Conservation (phyloP, 2,797 vertebrate species). For the Tragopan temminckii region DNA sequence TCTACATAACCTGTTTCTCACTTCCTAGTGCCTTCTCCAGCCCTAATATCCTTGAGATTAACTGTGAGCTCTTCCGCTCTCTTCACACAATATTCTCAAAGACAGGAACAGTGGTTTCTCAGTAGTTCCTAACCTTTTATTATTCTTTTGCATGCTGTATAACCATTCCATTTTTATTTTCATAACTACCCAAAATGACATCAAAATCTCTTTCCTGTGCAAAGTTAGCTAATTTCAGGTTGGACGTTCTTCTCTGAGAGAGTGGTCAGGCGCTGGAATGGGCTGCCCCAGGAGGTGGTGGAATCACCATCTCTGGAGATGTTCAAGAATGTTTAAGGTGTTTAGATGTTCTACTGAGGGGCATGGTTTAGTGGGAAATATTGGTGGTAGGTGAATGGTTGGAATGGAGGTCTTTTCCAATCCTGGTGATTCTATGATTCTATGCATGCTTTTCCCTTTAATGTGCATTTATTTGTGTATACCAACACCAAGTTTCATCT, state of each 20-base stretch:
- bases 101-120: background rate
- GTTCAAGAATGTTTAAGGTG: no score
- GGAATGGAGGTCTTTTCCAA: no score
- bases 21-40: background rate
- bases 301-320: no score
- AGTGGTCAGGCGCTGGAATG: no score
- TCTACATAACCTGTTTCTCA: background rate
- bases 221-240: background rate
- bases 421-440: no score
- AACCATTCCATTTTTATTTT: background rate
- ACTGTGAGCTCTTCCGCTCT: background rate
- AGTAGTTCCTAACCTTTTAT: background rate
- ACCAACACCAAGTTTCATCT: background rate
- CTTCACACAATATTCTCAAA: background rate
- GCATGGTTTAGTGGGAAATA: no score
- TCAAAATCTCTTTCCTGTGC: background rate
- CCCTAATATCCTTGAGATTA: background rate
- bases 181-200: background rate
- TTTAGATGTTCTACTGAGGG: no score
- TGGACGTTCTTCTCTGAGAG: no score
- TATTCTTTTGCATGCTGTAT: background rate
- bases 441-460: background rate
- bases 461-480: background rate
- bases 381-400: no score
- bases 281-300: no score